Percentiles rank a stretch among this genome's conserved stretches.
Evolutionary conservation across 1,140 invertebrate genomes (phyloP).

Genomic region (Lerema accius): DNA sequence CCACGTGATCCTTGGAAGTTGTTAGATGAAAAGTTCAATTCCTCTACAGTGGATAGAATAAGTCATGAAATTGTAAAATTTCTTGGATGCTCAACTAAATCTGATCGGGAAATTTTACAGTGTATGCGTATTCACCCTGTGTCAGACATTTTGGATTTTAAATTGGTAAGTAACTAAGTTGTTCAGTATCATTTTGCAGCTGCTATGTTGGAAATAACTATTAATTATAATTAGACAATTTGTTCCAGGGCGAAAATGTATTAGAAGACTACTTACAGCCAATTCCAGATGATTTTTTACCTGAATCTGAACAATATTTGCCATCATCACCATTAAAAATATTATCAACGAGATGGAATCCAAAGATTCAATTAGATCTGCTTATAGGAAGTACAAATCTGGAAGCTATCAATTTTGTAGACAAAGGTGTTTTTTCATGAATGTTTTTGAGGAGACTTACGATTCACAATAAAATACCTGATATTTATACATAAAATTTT

Average conservation of each 20-base stretch:
- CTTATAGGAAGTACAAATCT: conserved; percentile 85
- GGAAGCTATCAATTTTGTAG: conserved; percentile 83
- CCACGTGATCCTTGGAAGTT: conserved; percentile 65
- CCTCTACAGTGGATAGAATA: conserved; percentile 43
- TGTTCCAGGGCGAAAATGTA: conserved; percentile 5
- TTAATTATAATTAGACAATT: no score
- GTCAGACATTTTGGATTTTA: conserved; percentile 83
- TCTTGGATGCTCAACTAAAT: conserved; percentile 53
- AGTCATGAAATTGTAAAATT: conserved; percentile 50
- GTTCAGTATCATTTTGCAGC: no score
- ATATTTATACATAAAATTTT: no score
- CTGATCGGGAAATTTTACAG: conserved; percentile 71
- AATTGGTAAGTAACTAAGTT: conserved; percentile 81
- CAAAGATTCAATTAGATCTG: conserved; percentile 76
- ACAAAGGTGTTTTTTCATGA: conserved; percentile 42
- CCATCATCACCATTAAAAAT: conserved; percentile 77
- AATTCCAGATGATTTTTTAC: conserved; percentile 83
- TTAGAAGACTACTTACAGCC: conserved; percentile 76
- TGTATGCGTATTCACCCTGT: conserved; percentile 86
- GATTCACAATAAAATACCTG: no score
- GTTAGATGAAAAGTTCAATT: conserved; percentile 49
- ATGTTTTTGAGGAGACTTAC: no score
- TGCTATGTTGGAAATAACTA: no score
- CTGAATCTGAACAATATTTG: conserved; percentile 82
- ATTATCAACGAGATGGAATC: conserved; percentile 71